Percentiles rank a stretch among this genome's conserved stretches.
Conservation (phyloP, 2,888 invertebrate species). For the Drosophila greeni region DNA sequence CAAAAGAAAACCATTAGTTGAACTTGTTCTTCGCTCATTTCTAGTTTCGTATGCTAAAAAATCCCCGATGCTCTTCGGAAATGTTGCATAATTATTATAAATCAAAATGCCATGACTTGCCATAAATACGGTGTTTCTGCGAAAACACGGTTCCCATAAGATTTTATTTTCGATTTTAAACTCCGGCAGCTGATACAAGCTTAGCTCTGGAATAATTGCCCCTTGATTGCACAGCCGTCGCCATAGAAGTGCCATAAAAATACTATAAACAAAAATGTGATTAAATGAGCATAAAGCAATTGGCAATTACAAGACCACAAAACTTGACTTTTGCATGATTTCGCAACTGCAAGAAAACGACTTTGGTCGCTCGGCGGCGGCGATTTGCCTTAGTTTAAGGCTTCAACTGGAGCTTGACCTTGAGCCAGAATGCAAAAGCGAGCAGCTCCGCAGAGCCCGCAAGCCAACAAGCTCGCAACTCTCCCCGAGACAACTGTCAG, state of each 20-base stretch:
- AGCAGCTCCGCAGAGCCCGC: slow-evolving; percentile 9
- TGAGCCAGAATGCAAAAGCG: slow-evolving; percentile 49
- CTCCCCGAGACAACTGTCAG: slow-evolving; percentile 59
- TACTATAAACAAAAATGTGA: slow-evolving; percentile 43
- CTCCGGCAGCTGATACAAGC: neutral
- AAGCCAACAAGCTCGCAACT: slow-evolving; percentile 41
- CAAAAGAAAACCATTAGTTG: slow-evolving; percentile 25
- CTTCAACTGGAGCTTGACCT: slow-evolving; percentile 59
- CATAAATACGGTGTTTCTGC: slow-evolving; percentile 32
- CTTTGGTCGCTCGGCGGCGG: slow-evolving; percentile 23
- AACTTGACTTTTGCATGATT: slow-evolving; percentile 43
- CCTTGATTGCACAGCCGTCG: slow-evolving; percentile 29
- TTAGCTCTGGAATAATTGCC: slow-evolving; percentile 28
- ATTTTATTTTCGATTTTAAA: slow-evolving; percentile 4
- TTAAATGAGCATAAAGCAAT: slow-evolving; percentile 43
- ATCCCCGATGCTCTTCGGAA: slow-evolving; percentile 23
- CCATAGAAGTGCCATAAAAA: slow-evolving; percentile 40
- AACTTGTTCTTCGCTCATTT: slow-evolving; percentile 50
- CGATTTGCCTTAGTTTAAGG: slow-evolving; percentile 52
- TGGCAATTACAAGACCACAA: slow-evolving; percentile 51
- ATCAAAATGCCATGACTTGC: slow-evolving; percentile 39
- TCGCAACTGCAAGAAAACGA: slow-evolving; percentile 36
- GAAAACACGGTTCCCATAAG: slow-evolving; percentile 5
- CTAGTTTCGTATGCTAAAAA: slow-evolving; percentile 28
- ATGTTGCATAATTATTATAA: slow-evolving; percentile 48